Percentiles rank a stretch among this genome's conserved stretches.
These are phyloP conservation scores for Dendrolimus pini DNA, from an alignment of 2,888 invertebrate species.

Conservation along the genomic window DNA sequence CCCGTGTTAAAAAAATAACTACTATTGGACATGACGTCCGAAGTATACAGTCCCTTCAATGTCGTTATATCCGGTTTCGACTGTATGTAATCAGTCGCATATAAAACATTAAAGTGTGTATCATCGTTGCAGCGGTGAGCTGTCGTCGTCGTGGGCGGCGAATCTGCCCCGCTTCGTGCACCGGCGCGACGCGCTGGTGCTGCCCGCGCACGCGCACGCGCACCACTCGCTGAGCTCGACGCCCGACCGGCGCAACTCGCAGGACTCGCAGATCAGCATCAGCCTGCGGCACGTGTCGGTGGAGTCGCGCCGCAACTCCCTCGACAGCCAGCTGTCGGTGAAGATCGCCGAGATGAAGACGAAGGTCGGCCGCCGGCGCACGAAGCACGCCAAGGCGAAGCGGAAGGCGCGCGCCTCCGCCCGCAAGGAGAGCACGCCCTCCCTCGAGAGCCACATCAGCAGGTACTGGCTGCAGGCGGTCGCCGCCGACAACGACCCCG, in stretches of 20 bases:
- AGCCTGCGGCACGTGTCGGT: constrained; percentile 89
- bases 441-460: constrained; percentile 87
- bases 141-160: constrained; percentile 95
- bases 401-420: constrained; percentile 57
- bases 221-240: constrained; percentile 72
- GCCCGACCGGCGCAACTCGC: constrained; percentile 78
- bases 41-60: too few species aligned
- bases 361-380: constrained; percentile 76
- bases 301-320: constrained; percentile 90
- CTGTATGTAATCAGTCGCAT: too few species aligned
- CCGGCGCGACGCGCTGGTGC: constrained; percentile 88
- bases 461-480: constrained; percentile 80
- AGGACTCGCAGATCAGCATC: constrained; percentile 83
- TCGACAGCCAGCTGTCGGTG: constrained; percentile 91
- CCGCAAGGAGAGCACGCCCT: constrained; percentile 83
- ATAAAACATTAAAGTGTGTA: too few species aligned
- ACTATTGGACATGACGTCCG: too few species aligned
- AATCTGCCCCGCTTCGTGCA: constrained; percentile 91
- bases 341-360: constrained; percentile 91
- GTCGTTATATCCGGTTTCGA: too few species aligned
- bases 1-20: too few species aligned
- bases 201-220: constrained; percentile 47
- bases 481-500: constrained; percentile 73
- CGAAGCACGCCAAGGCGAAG: constrained; percentile 61
- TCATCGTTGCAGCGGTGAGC: constrained; percentile 79